phyloP scores from a whole-genome alignment of 2,797 vertebrate genomes.

The Atherinosoma microstoma region DNA sequence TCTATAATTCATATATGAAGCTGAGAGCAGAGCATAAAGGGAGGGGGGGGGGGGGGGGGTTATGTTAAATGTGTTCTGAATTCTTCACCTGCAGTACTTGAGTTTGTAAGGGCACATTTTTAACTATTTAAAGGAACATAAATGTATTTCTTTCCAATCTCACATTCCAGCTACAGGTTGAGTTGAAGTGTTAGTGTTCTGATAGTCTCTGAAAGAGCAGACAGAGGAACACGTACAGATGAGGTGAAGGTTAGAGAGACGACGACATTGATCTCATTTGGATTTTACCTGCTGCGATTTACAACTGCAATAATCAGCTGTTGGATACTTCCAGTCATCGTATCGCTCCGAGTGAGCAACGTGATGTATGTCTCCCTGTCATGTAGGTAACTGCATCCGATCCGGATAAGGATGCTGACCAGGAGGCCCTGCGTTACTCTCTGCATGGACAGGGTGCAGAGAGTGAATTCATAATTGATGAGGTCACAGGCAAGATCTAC shows the following conservation, averaged over 20 bases:
- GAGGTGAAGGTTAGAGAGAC: slow-evolving; percentile 11
- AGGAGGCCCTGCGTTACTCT: slow-evolving; percentile 89
- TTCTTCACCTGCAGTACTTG: neutral
- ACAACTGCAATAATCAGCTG: slow-evolving; percentile 20
- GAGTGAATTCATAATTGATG: slow-evolving; percentile 90
- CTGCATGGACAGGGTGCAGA: slow-evolving; percentile 90
- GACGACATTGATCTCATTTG: slow-evolving; percentile 29
- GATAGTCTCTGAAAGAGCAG: slow-evolving; percentile 35
- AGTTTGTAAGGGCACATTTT: neutral
- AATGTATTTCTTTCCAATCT: too few species aligned
- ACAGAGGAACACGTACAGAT: slow-evolving; percentile 5
- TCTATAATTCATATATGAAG: neutral
- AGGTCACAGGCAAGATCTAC: slow-evolving; percentile 90
- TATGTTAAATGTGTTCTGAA: neutral
- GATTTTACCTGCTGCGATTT: slow-evolving; percentile 34
- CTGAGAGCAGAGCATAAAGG: neutral
- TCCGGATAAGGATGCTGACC: slow-evolving; percentile 88
- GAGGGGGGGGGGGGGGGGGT: too few species aligned
- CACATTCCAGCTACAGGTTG: too few species aligned
- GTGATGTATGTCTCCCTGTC: slow-evolving; percentile 22
- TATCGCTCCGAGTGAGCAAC: slow-evolving; percentile 42
- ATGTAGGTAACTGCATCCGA: slow-evolving; percentile 89
- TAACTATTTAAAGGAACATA: neutral
- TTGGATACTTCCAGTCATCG: slow-evolving; percentile 22
- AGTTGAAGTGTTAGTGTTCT: neutral